These are phyloP conservation scores for Prunella strophiata DNA, from an alignment of 2,797 vertebrate species.

Conservation along the genomic window DNA sequence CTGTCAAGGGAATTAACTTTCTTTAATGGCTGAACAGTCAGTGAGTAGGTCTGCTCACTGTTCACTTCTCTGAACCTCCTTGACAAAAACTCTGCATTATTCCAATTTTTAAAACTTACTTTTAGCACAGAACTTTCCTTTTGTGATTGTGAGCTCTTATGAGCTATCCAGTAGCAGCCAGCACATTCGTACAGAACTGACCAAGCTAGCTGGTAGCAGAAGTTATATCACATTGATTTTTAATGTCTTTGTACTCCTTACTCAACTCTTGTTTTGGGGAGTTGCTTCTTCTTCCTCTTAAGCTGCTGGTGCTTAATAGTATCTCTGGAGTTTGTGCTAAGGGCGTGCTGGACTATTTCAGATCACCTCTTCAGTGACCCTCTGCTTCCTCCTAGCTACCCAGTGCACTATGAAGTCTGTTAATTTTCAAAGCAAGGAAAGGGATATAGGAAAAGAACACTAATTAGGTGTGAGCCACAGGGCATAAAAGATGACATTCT, in stretches of 20 bases:
- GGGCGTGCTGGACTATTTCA: background rate
- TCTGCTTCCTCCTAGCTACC: background rate
- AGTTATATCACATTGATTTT: background rate
- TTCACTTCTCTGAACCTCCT: background rate
- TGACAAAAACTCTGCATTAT: background rate
- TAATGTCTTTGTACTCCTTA: background rate
- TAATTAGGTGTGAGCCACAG: background rate
- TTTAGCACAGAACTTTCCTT: background rate
- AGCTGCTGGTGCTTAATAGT: background rate
- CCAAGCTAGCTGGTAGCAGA: background rate
- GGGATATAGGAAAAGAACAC: background rate
- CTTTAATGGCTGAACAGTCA: background rate
- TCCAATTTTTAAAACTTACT: background rate
- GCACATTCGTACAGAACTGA: fast-evolving
- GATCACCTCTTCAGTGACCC: background rate
- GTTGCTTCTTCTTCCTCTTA: background rate
- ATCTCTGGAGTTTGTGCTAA: background rate
- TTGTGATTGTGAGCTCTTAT: background rate
- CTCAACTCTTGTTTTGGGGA: background rate
- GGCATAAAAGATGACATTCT: background rate
- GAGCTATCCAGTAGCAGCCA: background rate
- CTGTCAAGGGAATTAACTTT: background rate
- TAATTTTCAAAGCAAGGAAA: background rate
- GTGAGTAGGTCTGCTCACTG: background rate
- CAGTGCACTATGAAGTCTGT: background rate